These are phyloP conservation scores for Alloplasta piceator DNA, from an alignment of 2,888 invertebrate genomes.

Conservation along the genomic window DNA sequence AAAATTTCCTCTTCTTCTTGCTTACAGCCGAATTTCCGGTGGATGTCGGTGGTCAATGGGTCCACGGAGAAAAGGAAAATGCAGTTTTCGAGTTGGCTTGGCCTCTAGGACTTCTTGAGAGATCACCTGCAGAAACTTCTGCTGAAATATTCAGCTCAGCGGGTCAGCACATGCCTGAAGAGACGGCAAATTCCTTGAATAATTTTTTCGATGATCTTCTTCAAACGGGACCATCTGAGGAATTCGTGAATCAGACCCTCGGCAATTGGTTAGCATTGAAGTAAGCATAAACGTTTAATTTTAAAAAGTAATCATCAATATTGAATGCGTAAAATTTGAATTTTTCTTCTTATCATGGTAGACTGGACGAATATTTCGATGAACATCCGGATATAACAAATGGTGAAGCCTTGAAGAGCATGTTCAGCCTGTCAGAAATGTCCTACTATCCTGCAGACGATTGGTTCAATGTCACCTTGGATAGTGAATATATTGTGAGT, in stretches of 20 bases:
- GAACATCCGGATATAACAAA: slow-evolving; percentile 63
- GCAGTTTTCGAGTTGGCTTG: slow-evolving; percentile 72
- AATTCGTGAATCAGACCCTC: slow-evolving; percentile 22
- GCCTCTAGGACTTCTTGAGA: slow-evolving; percentile 66
- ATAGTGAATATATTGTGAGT: slow-evolving; percentile 27
- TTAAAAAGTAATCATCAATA: background rate
- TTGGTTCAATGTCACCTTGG: slow-evolving; percentile 68
- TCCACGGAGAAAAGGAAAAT: slow-evolving; percentile 74
- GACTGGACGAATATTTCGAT: slow-evolving; percentile 61
- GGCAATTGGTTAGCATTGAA: slow-evolving; percentile 27
- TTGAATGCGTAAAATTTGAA: background rate
- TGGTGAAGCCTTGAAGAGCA: slow-evolving; percentile 55
- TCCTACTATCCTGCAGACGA: slow-evolving; percentile 65
- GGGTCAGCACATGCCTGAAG: slow-evolving; percentile 22
- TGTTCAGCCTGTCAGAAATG: slow-evolving; percentile 52
- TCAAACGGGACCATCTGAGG: background rate
- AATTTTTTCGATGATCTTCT: background rate
- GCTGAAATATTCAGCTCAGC: slow-evolving; percentile 6
- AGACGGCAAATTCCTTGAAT: slow-evolving; percentile 6
- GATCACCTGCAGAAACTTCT: background rate
- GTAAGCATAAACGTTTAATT: slow-evolving; percentile 1
- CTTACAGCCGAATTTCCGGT: slow-evolving; percentile 69
- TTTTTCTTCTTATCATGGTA: slow-evolving; percentile 33
- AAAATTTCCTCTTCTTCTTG: background rate
- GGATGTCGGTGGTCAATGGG: slow-evolving; percentile 77